Evolutionary conservation across 2,888 invertebrate genomes (phyloP).

Genomic region (Diachrysia chrysitis): DNA sequence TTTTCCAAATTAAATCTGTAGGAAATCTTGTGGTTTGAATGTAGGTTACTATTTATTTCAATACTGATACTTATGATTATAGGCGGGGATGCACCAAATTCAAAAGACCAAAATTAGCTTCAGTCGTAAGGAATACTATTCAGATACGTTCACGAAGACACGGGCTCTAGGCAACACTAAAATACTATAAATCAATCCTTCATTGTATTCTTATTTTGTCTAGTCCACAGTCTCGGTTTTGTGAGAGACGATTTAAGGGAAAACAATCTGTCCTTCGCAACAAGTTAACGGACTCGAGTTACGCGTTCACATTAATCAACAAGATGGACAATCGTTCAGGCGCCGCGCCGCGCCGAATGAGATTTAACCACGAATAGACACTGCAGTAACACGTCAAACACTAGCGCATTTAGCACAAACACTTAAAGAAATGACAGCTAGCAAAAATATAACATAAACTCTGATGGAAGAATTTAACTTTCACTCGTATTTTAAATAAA

Average conservation of each 20-base stretch:
- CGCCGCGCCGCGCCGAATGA: constrained; percentile 62
- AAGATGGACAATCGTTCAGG: constrained; percentile 69
- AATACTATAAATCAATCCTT: constrained; percentile 74
- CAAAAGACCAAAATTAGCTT: not conserved
- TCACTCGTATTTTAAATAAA: not conserved
- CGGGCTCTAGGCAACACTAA: constrained; percentile 38
- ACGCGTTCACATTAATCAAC: constrained; percentile 79
- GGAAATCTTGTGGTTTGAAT: constrained; percentile 12
- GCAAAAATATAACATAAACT: not conserved
- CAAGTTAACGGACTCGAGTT: constrained; percentile 74
- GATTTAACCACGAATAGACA: constrained; percentile 48
- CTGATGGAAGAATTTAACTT: not conserved
- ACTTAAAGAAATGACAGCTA: not conserved
- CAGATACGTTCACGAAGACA: not conserved
- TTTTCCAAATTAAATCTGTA: constrained; percentile 18
- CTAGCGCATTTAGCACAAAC: not conserved
- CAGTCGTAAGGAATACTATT: no score
- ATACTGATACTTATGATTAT: not conserved
- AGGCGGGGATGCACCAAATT: not conserved
- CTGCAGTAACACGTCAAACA: constrained; percentile 34
- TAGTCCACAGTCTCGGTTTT: constrained; percentile 60
- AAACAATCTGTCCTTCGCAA: constrained; percentile 74
- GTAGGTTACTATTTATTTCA: not conserved
- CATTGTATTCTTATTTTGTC: constrained; percentile 68
- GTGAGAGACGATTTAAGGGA: constrained; percentile 65